Conservation (phyloP, 2,113 vertebrate genomes). For the Sminthopsis crassicaudata region DNA sequence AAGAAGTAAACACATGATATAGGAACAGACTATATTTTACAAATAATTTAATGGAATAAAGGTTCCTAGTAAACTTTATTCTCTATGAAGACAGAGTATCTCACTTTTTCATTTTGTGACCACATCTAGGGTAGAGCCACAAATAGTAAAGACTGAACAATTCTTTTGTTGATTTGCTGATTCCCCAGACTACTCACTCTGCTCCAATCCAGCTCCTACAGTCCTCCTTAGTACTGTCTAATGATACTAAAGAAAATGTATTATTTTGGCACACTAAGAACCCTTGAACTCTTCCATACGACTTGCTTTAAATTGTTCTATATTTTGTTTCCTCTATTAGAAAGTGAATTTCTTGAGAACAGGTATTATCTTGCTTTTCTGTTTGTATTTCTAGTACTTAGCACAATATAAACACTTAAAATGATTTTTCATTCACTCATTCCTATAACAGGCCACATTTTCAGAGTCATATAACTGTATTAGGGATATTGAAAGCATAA, state of each 20-base stretch:
- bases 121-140: neutral
- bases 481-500: neutral
- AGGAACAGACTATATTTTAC: neutral
- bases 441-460: neutral
- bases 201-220: neutral
- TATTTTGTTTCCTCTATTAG: neutral
- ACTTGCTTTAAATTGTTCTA: neutral
- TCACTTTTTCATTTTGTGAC: neutral
- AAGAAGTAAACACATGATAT: neutral
- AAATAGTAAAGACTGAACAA: neutral
- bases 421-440: neutral
- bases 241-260: neutral
- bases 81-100: neutral
- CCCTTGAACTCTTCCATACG: neutral
- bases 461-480: neutral
- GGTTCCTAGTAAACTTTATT: neutral
- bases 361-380: neutral
- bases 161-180: neutral
- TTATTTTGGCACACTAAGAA: neutral
- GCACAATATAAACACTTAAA: neutral
- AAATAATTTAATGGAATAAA: neutral
- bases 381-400: neutral
- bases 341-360: neutral
- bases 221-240: neutral
- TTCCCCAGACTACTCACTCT: neutral